Base-by-base conservation (phyloP, 2,888 invertebrate species). In the Drosophila kambysellisi region DNA sequence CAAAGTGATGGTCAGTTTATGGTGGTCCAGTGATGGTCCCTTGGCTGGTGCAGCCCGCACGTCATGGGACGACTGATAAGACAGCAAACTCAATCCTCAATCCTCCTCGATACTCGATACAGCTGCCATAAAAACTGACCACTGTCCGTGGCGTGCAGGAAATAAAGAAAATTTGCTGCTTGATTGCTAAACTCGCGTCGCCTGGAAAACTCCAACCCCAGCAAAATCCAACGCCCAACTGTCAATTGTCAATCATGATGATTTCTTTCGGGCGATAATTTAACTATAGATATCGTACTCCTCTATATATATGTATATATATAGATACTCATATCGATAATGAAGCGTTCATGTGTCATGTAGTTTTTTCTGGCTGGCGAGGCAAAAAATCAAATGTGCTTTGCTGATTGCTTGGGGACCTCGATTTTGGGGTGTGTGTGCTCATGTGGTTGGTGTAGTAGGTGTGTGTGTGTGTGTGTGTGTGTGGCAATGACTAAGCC, bases 331-430 rank as follows among this genome's bases (percentile, higher is more conserved):
- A 53, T 67, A 62, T 74, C 88, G 89, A 90, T 88, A 84, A 84
- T 90, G 90, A 84, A 75, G 79, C 65, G 79, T 50, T 76, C 65
- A 74, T 79, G 43, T 65, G 51, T 53, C 48, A 59, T 70, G 39
- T 77, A 81, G 67, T 76, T 62, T 77, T 73, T 76, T 84, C 67
- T 75, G 70, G 58, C 71, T 72, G 65, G 53, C 66, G 67, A 54
- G 67, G 75, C 80, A 74, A 82, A 87, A 91, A 91, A 88, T 82
- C 90, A 79, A 90, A 90, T 87, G 90, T 86, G 82, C 75, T 88
- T 77, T 76, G 71, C 76, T 90, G 91, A 90, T 89, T 89, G 91
- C 86, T 91, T 79, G 69, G 88, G 91, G 90, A 89, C 72, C 72
- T 75, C 54, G 53, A 51, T 48, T 54, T 41, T 63, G 46, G 50